Evolutionary conservation across 2,888 invertebrate species (phyloP).

Genomic region (Adelognathus sp.): DNA sequence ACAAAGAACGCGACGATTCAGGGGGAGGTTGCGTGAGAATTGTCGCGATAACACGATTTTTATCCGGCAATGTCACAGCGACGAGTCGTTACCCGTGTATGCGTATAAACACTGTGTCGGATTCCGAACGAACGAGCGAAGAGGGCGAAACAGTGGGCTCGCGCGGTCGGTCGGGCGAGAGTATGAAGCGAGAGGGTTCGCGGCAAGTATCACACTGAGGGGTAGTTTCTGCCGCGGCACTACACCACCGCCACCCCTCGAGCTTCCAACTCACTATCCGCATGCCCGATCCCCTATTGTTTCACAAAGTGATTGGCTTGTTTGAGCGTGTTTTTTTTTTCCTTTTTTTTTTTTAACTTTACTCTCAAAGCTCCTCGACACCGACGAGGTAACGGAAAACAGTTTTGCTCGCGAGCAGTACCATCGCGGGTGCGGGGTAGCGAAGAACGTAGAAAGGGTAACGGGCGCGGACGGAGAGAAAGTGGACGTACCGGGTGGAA

Average conservation of each 20-base stretch:
- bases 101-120: not conserved
- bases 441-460: not conserved
- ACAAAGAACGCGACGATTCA: not conserved
- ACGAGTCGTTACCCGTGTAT: not conserved
- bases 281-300: slow-evolving; percentile 60
- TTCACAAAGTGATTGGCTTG: slow-evolving; percentile 63
- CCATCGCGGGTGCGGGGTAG: not conserved
- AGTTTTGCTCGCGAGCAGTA: not conserved
- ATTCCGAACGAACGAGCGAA: not conserved
- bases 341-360: not conserved
- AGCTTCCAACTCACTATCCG: slow-evolving; percentile 63
- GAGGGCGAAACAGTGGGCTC: not conserved
- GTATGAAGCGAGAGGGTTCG: slow-evolving; percentile 66
- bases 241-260: slow-evolving; percentile 71
- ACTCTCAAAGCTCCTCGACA: not conserved
- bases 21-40: not conserved
- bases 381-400: not conserved
- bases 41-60: not conserved
- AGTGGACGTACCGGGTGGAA: not conserved
- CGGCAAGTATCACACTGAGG: slow-evolving; percentile 72
- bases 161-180: slow-evolving; percentile 27
- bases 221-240: slow-evolving; percentile 67
- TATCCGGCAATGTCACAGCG: not conserved
- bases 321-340: slow-evolving; percentile 38
- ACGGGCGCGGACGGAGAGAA: not conserved